phyloP scores from a whole-genome alignment of 2,113 vertebrate genomes.

The Pungitius pungitius region DNA sequence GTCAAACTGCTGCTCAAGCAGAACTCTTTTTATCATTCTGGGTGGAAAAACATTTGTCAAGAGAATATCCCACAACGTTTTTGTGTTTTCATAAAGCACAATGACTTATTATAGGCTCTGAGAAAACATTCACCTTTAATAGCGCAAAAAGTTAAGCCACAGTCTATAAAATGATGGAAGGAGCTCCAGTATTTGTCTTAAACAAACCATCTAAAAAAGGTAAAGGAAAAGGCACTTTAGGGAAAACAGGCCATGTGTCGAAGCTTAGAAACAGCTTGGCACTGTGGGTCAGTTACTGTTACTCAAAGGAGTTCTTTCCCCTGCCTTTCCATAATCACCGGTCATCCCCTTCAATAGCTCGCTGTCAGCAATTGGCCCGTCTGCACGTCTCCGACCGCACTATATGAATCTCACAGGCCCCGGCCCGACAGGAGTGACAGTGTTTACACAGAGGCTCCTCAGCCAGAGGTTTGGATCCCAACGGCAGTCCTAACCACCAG shows the following conservation, averaged over 20 bases:
- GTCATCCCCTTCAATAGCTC: conserved; percentile 56
- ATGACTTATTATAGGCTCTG: conserved; percentile 15
- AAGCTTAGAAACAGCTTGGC: conserved; percentile 60
- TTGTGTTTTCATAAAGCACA: conserved; percentile 39
- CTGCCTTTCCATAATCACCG: conserved; percentile 60
- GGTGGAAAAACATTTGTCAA: conserved; percentile 31
- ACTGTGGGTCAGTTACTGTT: conserved; percentile 55
- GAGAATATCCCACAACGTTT: conserved; percentile 24
- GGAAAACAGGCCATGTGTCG: conserved; percentile 55
- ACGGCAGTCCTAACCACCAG: conserved; percentile 46
- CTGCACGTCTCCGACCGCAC: conserved; percentile 57
- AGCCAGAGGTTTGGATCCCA: conserved; percentile 61
- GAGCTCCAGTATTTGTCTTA: conserved; percentile 23
- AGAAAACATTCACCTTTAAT: conserved; percentile 30
- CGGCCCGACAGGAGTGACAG: conserved; percentile 64
- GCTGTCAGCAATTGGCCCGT: conserved; percentile 54
- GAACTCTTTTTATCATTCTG: conserved; percentile 55
- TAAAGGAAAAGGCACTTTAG: conserved; percentile 33
- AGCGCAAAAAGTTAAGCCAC: conserved; percentile 4
- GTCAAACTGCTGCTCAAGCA: conserved; percentile 59
- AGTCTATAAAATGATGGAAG: conserved; percentile 14
- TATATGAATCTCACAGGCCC: conserved; percentile 61
- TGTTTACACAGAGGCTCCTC: conserved; percentile 72
- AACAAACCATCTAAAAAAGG: conserved; percentile 38
- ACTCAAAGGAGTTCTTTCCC: conserved; percentile 38